These are phyloP conservation scores for Cathartes aura DNA, from an alignment of 2,113 vertebrate genomes.

Conservation along the genomic window DNA sequence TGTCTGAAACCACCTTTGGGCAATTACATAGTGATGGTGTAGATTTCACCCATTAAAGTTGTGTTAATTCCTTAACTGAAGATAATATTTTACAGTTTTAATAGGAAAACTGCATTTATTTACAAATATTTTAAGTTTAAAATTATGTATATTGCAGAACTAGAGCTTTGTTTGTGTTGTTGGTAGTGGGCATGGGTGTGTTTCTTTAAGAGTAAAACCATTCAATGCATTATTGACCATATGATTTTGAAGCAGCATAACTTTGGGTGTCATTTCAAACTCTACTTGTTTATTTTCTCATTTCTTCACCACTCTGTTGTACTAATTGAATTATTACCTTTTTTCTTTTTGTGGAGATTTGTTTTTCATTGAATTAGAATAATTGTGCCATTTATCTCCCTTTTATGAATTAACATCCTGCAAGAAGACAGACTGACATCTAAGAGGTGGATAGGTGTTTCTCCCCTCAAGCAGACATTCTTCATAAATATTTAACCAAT, in stretches of 20 bases:
- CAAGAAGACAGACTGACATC: not conserved
- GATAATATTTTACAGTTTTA: not conserved
- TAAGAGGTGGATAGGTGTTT: not conserved
- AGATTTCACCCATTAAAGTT: not conserved
- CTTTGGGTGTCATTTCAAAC: not conserved
- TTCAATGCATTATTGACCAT: not conserved
- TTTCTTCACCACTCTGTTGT: not conserved
- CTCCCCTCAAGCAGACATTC: not conserved
- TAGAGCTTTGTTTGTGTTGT: not conserved
- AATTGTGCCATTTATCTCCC: not conserved
- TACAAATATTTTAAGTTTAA: not conserved
- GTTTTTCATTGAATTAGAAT: not conserved
- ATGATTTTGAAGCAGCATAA: not conserved
- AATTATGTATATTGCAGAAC: not conserved
- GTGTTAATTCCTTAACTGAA: not conserved
- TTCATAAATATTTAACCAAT: conserved; percentile 31
- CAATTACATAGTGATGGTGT: not conserved
- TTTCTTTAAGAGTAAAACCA: not conserved
- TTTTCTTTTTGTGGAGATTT: not conserved
- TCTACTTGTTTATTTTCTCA: not conserved
- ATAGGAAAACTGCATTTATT: not conserved
- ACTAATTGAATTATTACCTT: not conserved
- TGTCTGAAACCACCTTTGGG: not conserved
- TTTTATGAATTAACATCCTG: not conserved
- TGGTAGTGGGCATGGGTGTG: not conserved